phyloP scores from a whole-genome alignment of 2,113 vertebrate species.

The Phoxinus phoxinus region DNA sequence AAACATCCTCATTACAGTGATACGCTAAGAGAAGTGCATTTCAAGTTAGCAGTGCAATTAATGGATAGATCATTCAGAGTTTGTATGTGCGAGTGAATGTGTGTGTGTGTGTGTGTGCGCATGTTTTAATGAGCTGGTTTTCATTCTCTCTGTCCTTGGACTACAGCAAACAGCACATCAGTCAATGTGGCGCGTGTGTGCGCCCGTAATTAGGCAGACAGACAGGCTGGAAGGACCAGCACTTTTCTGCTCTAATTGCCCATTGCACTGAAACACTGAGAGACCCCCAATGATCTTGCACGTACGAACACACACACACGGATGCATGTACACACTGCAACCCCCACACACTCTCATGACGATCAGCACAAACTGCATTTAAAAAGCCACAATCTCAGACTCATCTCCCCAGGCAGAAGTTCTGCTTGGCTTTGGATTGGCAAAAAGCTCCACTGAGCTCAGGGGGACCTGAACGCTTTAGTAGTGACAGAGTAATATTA shows the following conservation, averaged over 20 bases:
- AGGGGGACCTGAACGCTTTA: not conserved
- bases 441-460: not conserved
- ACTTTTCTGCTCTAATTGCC: slow-evolving; percentile 71
- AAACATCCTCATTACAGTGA: slow-evolving; percentile 13
- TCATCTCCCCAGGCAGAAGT: not conserved
- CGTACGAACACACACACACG: not conserved
- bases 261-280: slow-evolving; percentile 62
- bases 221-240: slow-evolving; percentile 65
- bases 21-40: not conserved
- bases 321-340: slow-evolving; percentile 17
- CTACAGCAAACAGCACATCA: slow-evolving; percentile 53
- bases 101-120: not conserved
- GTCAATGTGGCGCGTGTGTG: slow-evolving; percentile 64
- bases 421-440: not conserved
- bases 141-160: slow-evolving; percentile 2
- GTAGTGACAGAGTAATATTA: not conserved
- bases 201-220: slow-evolving; percentile 66
- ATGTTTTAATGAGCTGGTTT: slow-evolving; percentile 19
- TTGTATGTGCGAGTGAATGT: not conserved
- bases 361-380: slow-evolving; percentile 32
- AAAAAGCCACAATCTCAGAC: slow-evolving; percentile 19
- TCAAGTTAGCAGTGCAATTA: slow-evolving; percentile 29
- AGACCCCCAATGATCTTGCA: slow-evolving; percentile 44
- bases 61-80: not conserved
- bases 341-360: not conserved